Conservation (phyloP, 2,113 vertebrate genomes). For the Channa maculata region DNA sequence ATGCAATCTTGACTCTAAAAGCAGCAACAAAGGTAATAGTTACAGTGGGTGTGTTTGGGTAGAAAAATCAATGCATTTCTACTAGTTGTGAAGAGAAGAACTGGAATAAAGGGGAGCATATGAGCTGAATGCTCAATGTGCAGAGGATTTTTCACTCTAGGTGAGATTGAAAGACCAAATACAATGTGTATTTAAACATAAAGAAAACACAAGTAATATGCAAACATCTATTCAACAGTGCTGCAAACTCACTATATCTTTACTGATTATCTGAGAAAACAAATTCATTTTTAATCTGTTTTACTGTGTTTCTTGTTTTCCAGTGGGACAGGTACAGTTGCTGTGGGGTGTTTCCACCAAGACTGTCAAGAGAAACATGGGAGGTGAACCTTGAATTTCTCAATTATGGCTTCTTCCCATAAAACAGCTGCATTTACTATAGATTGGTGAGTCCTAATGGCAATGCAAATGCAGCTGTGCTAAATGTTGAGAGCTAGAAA, state of each 20-base stretch:
- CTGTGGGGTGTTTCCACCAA: not conserved
- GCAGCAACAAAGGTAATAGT: slow-evolving; percentile 4
- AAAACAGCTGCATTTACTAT: slow-evolving; percentile 31
- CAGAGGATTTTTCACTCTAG: slow-evolving; percentile 6
- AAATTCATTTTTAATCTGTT: slow-evolving; percentile 6
- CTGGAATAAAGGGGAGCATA: not conserved
- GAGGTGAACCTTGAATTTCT: not conserved
- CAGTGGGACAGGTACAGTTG: not conserved
- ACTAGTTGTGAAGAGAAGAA: not conserved
- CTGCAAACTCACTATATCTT: not conserved
- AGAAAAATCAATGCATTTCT: slow-evolving; percentile 32
- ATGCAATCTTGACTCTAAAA: slow-evolving; percentile 25
- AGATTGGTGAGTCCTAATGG: slow-evolving; percentile 22
- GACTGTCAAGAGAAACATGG: slow-evolving; percentile 1
- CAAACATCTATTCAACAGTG: not conserved
- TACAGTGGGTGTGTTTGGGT: slow-evolving; percentile 6
- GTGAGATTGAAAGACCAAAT: slow-evolving; percentile 7
- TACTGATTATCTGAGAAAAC: not conserved
- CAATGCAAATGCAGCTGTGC: slow-evolving; percentile 8
- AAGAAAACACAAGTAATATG: not conserved
- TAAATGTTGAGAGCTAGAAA: slow-evolving; percentile 26
- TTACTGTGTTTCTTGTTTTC: not conserved
- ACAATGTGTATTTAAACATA: not conserved
- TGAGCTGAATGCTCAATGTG: not conserved
- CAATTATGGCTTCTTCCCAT: not conserved